phyloP scores from a whole-genome alignment of 1,140 invertebrate species.

The Lepidurus packardi region DNA sequence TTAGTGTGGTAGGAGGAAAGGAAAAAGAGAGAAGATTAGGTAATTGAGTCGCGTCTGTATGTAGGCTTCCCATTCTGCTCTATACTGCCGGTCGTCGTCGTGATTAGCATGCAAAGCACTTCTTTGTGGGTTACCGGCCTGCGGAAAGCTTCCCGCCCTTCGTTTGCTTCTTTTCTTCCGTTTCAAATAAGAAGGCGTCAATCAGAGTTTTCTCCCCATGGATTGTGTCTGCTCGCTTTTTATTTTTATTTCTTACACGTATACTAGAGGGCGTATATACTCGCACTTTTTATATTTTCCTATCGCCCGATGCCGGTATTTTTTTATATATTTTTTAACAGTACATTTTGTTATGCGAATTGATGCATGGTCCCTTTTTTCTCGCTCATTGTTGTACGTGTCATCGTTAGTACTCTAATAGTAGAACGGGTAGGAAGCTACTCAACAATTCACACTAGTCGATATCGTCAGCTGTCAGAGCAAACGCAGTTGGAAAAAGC shows the following conservation, averaged over 20 bases:
- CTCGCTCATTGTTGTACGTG: too few species aligned
- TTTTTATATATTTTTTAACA: too few species aligned
- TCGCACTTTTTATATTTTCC: too few species aligned
- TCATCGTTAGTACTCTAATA: too few species aligned
- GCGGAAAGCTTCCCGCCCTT: neutral
- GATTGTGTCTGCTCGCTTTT: neutral
- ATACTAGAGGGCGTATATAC: neutral
- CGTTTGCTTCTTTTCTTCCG: neutral
- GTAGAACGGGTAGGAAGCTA: too few species aligned
- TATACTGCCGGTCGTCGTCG: neutral
- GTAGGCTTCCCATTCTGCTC: neutral
- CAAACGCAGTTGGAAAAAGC: too few species aligned
- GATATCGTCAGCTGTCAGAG: too few species aligned
- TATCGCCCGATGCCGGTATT: too few species aligned
- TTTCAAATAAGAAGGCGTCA: neutral
- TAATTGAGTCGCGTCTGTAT: slow-evolving; percentile 19
- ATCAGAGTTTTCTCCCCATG: neutral
- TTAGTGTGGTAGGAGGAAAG: too few species aligned
- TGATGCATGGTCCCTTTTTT: too few species aligned
- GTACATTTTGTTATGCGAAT: too few species aligned
- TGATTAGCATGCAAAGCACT: slow-evolving; percentile 19
- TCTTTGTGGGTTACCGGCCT: neutral
- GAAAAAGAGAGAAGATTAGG: neutral
- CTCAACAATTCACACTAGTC: too few species aligned
- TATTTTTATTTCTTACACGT: neutral